Evolutionary conservation across 2,113 vertebrate species (phyloP), one percentile per base, ranked within the genome.

Genomic region (Oreochromis aureus): DNA sequence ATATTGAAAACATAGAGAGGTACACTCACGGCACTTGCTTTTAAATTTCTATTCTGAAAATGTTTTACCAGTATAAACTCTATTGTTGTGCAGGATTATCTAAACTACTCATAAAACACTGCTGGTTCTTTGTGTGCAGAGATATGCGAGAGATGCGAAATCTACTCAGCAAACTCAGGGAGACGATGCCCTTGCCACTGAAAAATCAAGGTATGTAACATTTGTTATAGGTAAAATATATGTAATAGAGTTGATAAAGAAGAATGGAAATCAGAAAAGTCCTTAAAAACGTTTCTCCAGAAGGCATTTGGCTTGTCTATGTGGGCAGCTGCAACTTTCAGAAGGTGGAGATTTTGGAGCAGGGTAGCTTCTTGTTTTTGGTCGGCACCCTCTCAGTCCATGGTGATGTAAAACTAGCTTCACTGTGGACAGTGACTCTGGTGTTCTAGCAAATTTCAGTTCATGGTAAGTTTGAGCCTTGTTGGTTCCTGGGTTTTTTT

Each of bases 141-240:
- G 98, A 99, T 85, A 98, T 99, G 97, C 95, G 97, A 95, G 98
- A 99, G 97, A 99, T 99, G 98, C 96, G 98, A 96, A 99, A 99
- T 93, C 97, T 99, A 91, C 96, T 99, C 96, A 99, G 98, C 95
- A 99, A 99, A 99, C 98, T 99, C 97, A 98, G 98, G 98, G 98
- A 99, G 95, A 98, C 98, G 87, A 98, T 99, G 98, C 98, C 98
- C 96, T 97, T 99, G 95, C 98, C 98, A 90, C 86, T 99, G 97
- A 99, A 99, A 97, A 99, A 98, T 94, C 98, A 99, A 98, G 98
- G 98, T 98, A 92, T 84, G 95, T 93, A 2, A 24, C 16, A 63
- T 39, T 56, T 46, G 36, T 54, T 46, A 18, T 10, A 1, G 10
- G 27, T n/a, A 8, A 73, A 48, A 48, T 18, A 34, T 27, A 13